Evolutionary conservation across 2,888 invertebrate species (phyloP), one percentile per base, ranked within the genome.

Genomic region (Stenurella melanura): DNA sequence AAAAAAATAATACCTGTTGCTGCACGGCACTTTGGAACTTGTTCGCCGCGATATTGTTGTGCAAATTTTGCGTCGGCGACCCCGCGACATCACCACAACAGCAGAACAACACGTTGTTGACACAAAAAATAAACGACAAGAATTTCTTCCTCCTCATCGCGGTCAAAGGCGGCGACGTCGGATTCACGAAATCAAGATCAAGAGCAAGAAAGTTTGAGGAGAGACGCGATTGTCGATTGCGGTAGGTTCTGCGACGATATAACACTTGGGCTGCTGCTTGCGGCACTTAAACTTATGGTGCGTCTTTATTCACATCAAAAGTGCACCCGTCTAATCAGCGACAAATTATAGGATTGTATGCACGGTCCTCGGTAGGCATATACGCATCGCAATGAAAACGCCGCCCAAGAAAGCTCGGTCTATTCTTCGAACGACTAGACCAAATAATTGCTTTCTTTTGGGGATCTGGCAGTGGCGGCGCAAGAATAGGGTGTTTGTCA

Each of bases 11-110:
- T 83, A 86, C 86, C 91, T 82, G 91, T 90, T 86, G 91, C 86
- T 88, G 91, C 89, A 81, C 89, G 89, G 86, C 91, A 89, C 86
- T 91, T 90, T 84, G 91, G 87, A 88, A 86, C 64, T 78, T 84
- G 57, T 82, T 81, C 21, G 80, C 81, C 19, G 81, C 80, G 73
- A 78, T 78, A 68, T 74, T 71, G 10, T 69, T 71, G 38, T 72
- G 73, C 21, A 17, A 38, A 34, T 82, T 81, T n/a, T 80, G 74
- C 19, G 81, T 69, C 57, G 82, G 77, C 64, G 81, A 69, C 10
- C 76, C 73, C 26, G 57, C 78, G 58, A 76, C 73, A 42, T 61
- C 75, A 60, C 76, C 78, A 38, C 60, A 72, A 67, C 74, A 76
- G 30, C 26, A 69, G 67, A 57, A 70, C 50, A 80, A 68, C 58